Evolutionary conservation across 1,140 invertebrate species (phyloP).

Genomic region (Tribolium madens): DNA sequence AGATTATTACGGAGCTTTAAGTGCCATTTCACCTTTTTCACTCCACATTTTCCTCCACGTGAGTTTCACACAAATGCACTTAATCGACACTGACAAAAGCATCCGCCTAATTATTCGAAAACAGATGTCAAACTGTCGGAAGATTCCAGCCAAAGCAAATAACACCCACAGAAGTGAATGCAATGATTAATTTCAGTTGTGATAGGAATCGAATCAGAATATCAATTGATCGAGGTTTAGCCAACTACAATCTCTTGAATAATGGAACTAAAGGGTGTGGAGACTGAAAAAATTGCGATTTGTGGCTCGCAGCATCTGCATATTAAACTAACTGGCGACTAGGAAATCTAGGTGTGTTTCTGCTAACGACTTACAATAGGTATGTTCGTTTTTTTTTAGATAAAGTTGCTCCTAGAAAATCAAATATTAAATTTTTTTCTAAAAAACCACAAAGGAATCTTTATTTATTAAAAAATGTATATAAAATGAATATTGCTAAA

Average conservation of each 20-base stretch:
- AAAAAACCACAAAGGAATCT: too few relatives aligned
- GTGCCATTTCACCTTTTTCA: background rate
- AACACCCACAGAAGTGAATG: background rate
- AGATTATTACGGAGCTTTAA: conserved; percentile 9
- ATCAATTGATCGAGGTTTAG: background rate
- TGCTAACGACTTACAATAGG: background rate
- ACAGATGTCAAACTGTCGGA: conserved; percentile 30
- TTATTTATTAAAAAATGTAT: too few relatives aligned
- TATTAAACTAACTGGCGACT: background rate
- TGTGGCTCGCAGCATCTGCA: background rate
- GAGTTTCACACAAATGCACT: conserved; percentile 1
- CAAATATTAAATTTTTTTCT: too few relatives aligned
- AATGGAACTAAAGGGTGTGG: background rate
- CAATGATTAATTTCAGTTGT: background rate
- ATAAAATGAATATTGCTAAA: too few relatives aligned
- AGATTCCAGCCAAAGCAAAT: background rate
- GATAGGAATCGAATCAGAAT: background rate
- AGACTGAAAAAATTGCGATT: background rate
- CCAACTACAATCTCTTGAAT: background rate
- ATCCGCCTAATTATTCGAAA: conserved; percentile 3
- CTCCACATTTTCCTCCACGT: background rate
- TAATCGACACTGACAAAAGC: conserved; percentile 10
- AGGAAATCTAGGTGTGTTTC: background rate
- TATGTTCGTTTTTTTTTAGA: background rate
- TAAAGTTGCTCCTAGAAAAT: too few relatives aligned